Evolutionary conservation across 2,888 invertebrate species (phyloP).

Genomic region (Epirrita christyi): DNA sequence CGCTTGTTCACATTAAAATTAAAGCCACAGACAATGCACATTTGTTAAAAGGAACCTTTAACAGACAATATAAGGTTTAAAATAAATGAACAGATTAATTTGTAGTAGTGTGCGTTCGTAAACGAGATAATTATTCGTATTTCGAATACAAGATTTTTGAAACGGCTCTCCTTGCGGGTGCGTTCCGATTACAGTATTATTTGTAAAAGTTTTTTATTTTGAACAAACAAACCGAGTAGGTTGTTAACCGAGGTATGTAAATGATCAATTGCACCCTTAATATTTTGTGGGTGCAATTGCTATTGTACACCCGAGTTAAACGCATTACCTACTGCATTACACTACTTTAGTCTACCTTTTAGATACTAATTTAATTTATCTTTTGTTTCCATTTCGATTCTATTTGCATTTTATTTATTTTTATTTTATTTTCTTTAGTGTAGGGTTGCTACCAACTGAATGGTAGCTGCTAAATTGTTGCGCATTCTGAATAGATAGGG

Average conservation of each 20-base stretch:
- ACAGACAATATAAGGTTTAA: constrained; percentile 29
- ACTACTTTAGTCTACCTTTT: no score
- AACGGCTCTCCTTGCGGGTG: constrained; percentile 57
- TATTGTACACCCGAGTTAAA: no score
- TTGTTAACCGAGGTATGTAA: no score
- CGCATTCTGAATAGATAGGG: constrained; percentile 52
- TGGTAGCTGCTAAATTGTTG: constrained; percentile 31
- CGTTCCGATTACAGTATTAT: constrained; percentile 55
- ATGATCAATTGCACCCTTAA: no score
- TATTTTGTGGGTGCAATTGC: no score
- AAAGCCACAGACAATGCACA: constrained; percentile 38
- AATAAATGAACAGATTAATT: constrained; percentile 20
- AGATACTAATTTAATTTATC: no score
- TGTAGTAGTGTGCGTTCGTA: constrained; percentile 52
- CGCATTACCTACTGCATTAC: no score
- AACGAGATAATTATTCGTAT: constrained; percentile 74
- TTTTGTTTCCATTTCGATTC: no score
- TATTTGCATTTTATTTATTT: no score
- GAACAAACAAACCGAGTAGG: constrained; percentile 6
- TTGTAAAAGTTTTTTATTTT: constrained; percentile 47
- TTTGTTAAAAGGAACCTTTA: constrained; percentile 33
- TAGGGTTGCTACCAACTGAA: no score
- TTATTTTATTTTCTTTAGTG: no score
- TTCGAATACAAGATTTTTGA: constrained; percentile 60
- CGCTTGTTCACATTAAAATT: constrained; percentile 58